These are phyloP conservation scores for Mellivora capensis DNA, from an alignment of 2,113 vertebrate species.

Conservation along the genomic window DNA sequence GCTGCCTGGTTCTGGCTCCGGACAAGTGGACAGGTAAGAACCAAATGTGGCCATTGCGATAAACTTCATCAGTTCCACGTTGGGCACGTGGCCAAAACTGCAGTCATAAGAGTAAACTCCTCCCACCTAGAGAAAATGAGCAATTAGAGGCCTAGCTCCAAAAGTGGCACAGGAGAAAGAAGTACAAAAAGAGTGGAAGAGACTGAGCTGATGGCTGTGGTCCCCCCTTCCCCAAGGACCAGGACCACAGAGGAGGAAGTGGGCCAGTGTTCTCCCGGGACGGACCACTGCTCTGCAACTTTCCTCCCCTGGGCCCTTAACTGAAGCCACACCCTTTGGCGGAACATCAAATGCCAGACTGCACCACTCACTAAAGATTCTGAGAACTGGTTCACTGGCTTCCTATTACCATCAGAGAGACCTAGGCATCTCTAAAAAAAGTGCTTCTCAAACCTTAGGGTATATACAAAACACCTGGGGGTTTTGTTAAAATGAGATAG, in stretches of 20 bases:
- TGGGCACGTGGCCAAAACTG: conserved; percentile 97
- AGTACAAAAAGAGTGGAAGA: not conserved
- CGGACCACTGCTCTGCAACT: not conserved
- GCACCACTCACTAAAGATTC: not conserved
- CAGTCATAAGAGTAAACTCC: conserved; percentile 97
- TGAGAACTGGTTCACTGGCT: not conserved
- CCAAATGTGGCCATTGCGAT: conserved; percentile 98
- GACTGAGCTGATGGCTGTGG: not conserved
- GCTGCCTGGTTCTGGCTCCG: conserved; percentile 85
- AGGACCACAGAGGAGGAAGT: not conserved
- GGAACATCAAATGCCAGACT: not conserved
- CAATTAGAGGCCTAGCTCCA: not conserved
- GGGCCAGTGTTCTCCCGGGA: not conserved
- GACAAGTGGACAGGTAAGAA: conserved; percentile 94
- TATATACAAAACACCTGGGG: not conserved
- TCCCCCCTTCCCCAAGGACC: not conserved
- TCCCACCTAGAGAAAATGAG: conserved; percentile 86
- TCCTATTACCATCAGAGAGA: not conserved
- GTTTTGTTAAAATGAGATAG: not conserved
- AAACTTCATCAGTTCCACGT: conserved; percentile 99
- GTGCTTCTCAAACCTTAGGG: not conserved
- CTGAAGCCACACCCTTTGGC: not conserved
- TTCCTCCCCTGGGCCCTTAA: not conserved
- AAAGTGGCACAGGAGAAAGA: not conserved
- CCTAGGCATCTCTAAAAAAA: not conserved